These are phyloP conservation scores for Hybognathus amarus DNA, from an alignment of 2,797 vertebrate genomes.

Conservation along the genomic window DNA sequence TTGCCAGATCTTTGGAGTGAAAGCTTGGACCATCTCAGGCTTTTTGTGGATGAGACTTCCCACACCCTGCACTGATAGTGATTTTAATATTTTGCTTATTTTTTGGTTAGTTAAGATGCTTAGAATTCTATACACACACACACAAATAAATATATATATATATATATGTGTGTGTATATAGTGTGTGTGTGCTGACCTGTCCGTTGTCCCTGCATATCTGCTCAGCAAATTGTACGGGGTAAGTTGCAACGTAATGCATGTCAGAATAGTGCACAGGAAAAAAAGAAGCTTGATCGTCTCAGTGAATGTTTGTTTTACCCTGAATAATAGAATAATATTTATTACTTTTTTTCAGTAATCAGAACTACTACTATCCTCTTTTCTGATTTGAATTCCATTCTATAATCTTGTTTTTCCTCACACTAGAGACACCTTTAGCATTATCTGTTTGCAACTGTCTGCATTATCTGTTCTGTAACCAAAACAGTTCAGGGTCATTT, in stretches of 20 bases:
- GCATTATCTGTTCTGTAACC: constrained; percentile 90
- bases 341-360: constrained; percentile 41
- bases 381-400: constrained; percentile 43
- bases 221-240: constrained; percentile 84
- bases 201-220: constrained; percentile 73
- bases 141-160: not conserved
- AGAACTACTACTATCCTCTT: constrained; percentile 19
- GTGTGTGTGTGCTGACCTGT: constrained; percentile 34
- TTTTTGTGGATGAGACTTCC: constrained; percentile 33
- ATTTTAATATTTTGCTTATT: constrained; percentile 60
- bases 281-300: constrained; percentile 80
- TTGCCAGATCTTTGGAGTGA: constrained; percentile 36
- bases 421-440: constrained; percentile 75
- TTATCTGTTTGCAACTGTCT: constrained; percentile 78
- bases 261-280: constrained; percentile 88
- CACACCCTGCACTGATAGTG: constrained; percentile 12
- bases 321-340: constrained; percentile 71
- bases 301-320: constrained; percentile 84
- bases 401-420: constrained; percentile 61
- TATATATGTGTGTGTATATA: not conserved
- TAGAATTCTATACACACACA: constrained; percentile 58
- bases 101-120: constrained; percentile 52
- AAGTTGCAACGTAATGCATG: constrained; percentile 91
- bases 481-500: constrained; percentile 95
- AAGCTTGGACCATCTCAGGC: constrained; percentile 43